A percentile compares a stretch with the other conserved stretches of the same genome.
Evolutionary conservation across 2,113 vertebrate genomes (phyloP).

Genomic region (Tylochromis polylepis): DNA sequence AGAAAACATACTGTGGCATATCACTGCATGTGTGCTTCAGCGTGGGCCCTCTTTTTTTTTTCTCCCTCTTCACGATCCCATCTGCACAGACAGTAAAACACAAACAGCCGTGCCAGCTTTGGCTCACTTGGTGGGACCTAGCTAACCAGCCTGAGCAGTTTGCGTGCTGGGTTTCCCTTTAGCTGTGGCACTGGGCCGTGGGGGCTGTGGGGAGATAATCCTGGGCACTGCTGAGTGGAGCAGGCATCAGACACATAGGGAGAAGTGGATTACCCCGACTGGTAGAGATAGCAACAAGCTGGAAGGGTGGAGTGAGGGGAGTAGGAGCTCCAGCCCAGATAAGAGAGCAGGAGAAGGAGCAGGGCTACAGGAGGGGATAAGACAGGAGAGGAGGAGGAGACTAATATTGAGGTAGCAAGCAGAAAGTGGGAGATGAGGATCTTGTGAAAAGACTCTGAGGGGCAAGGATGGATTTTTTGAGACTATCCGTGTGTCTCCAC

Average conservation of each 20-base stretch:
- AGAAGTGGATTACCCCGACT: conserved; percentile 67
- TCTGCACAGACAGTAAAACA: not conserved
- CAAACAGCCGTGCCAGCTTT: not conserved
- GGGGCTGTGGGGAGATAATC: conserved; percentile 58
- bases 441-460: not conserved
- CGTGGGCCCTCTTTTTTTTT: not conserved
- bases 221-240: conserved; percentile 52
- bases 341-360: conserved; percentile 21
- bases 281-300: conserved; percentile 57
- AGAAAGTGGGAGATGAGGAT: conserved; percentile 29
- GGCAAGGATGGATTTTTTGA: not conserved
- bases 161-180: conserved; percentile 9
- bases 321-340: conserved; percentile 34
- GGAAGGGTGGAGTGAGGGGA: not conserved
- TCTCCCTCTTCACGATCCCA: not conserved
- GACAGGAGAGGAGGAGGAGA: conserved; percentile 12
- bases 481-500: not conserved
- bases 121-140: not conserved
- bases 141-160: conserved; percentile 20
- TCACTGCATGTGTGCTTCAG: not conserved
- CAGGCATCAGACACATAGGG: conserved; percentile 56
- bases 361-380: conserved; percentile 39
- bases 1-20: not conserved
- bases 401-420: conserved; percentile 2
- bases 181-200: conserved; percentile 32